Base-by-base conservation (phyloP, 2,113 vertebrate species). In the Catharus fuscescens region DNA sequence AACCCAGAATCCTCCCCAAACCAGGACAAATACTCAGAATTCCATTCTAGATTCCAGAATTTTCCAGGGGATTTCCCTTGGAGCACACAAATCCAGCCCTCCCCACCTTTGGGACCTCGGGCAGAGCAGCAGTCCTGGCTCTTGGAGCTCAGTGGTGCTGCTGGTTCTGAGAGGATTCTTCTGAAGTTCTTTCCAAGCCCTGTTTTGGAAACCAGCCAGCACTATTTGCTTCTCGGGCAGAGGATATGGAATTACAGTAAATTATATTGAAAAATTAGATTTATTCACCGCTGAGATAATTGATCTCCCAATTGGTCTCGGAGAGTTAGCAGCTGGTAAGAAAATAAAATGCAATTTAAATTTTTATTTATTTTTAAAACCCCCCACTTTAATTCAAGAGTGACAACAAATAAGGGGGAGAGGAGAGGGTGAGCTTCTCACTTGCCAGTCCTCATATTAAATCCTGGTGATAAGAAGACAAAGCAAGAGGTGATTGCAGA, bases 261-360 rank as follows among this genome's bases (percentile, higher is more conserved):
- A 97, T 98, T 97, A 97, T 98, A 98, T 97, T 98, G 98, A 98
- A 98, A 98, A 98, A 98, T 98, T 97, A 98, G 97, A 98, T 98
- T 98, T 97, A 98, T 97, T 98, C 98, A 97, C 98, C 36, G 91
- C 98, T 98, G 97, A 97, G 97, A 98, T 98, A 98, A 98, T 97
- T 98, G 98, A 98, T 98, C 97, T 97, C 97, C 97, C 97, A 98
- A 97, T 98, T 96, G 98, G 97, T 97, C 97, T 98, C 81, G 1
- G 91, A 97, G 96, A 97, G 94, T 97, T 97, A 98, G 98, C 98
- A 98, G 98, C 98, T 98, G 97, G 94, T 97, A 96, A 97, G 97
- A 95, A 98, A 98, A 98, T 98, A 98, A 98, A 98, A 98, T 83
- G 97, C 89, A 97, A 98, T 98, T 98, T 98, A 97, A 94, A 96